phyloP scores from a whole-genome alignment of 2,888 invertebrate genomes.

The Ellobium chinense region DNA sequence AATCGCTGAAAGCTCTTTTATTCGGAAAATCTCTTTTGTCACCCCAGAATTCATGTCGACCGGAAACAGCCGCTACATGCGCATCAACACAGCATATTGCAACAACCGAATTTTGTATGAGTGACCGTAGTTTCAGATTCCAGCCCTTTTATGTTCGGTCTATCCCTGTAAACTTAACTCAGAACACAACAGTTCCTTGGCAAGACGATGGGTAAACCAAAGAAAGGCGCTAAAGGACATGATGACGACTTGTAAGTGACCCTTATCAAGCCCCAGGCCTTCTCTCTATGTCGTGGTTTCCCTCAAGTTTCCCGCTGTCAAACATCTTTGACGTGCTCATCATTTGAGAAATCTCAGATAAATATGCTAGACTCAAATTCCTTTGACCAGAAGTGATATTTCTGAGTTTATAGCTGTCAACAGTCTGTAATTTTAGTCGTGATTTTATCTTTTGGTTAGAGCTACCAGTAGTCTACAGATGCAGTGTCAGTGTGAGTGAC shows the following conservation, averaged over 20 bases:
- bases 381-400: too few relatives aligned
- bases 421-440: too few relatives aligned
- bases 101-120: neutral
- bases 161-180: neutral
- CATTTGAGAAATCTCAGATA: too few relatives aligned
- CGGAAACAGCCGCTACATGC: slow-evolving; percentile 22
- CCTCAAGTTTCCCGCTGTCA: too few relatives aligned
- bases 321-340: too few relatives aligned
- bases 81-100: neutral
- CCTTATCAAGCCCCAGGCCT: too few relatives aligned
- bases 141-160: neutral
- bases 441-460: too few relatives aligned
- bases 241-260: slow-evolving; percentile 59
- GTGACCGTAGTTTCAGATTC: neutral
- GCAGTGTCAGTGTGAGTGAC: too few relatives aligned
- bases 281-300: too few relatives aligned
- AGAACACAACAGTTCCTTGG: neutral
- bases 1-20: neutral
- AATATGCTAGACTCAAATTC: too few relatives aligned
- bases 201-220: slow-evolving; percentile 70
- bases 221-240: slow-evolving; percentile 68
- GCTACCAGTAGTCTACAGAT: too few relatives aligned
- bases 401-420: too few relatives aligned
- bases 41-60: slow-evolving; percentile 20
- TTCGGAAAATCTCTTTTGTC: neutral